phyloP scores from a whole-genome alignment of 1,140 invertebrate species.

The Hirudo medicinalis region DNA sequence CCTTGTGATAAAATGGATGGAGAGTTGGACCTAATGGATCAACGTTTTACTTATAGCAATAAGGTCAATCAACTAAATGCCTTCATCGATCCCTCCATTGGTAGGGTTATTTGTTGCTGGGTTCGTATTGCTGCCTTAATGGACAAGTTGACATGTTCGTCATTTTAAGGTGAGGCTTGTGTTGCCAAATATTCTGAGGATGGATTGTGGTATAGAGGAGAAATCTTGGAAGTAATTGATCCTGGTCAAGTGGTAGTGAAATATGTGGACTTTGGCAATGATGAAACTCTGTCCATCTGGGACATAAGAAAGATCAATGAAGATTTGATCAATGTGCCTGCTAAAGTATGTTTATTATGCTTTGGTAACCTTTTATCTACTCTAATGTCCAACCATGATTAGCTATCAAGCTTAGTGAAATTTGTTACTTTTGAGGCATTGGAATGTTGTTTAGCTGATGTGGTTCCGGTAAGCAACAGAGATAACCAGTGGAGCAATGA shows the following conservation, averaged over 20 bases:
- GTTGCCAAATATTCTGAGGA: slow-evolving; percentile 8
- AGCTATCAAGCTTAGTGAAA: neutral
- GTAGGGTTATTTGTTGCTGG: neutral
- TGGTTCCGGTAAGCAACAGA: neutral
- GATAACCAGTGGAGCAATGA: neutral
- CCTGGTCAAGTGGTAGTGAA: slow-evolving; percentile 4
- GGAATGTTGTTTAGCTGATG: slow-evolving; percentile 2
- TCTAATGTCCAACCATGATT: neutral
- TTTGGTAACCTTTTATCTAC: neutral
- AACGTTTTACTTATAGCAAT: neutral
- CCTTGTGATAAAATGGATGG: too few relatives aligned
- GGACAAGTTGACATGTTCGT: neutral
- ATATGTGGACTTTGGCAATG: slow-evolving; percentile 1
- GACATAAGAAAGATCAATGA: neutral
- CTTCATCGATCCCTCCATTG: neutral
- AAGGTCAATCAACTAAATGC: neutral
- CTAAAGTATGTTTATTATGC: neutral
- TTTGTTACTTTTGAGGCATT: neutral
- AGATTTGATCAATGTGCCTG: neutral
- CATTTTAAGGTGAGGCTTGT: neutral
- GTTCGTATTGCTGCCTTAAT: too few relatives aligned
- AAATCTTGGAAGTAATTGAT: neutral
- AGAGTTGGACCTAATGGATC: neutral
- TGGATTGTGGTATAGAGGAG: neutral
- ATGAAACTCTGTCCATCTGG: neutral